Evolutionary conservation across 2,113 vertebrate genomes (phyloP), one percentile per base, ranked within the genome.

Genomic region (Melanerpes formicivorus): DNA sequence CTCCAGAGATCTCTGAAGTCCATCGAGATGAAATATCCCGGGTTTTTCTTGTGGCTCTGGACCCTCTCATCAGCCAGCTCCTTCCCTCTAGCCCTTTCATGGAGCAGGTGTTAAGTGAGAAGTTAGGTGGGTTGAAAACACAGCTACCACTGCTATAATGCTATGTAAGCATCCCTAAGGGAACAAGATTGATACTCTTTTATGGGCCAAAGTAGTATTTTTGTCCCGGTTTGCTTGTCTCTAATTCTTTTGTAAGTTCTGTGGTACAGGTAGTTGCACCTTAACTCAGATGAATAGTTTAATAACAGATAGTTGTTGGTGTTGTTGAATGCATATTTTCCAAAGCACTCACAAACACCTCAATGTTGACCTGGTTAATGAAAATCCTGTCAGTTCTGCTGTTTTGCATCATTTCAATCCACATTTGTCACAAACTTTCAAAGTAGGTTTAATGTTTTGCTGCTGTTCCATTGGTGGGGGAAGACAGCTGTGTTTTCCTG

Each of bases 31-130:
- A 99, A 96, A 96, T 99, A 92, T 97, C 93, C 11, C 93, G 67
- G 5, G 94, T 97, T n/a, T 98, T 98, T 84, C 96, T 98, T 37
- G 97, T 98, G 87, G 97, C 97, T 60, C 96, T 99, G 97, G 98
- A 99, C 42, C 97, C 97, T 14, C 98, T 99, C 54, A 67, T 99
- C 95, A 95, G 87, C 7, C 98, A 99, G 55, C 97, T 99, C 77
- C 87, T 99, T 82, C 79, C 98, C 59, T 97, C 98, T 60, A 97
- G 91, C 29, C 89, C 98, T 59, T 99, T 99, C 26, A 83, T 97
- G 84, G 98, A 99, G 58, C 95, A 74, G 37, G 98, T 98, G 42
- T 97, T 99, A 92, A 96, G 93, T 78, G 93, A 97, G 54, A 95
- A 96, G 46, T 75, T 89, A 92, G 96, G 99, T 99, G 91, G 95